Evolutionary conservation across 2,888 invertebrate genomes (phyloP).

Genomic region (Drosophila gaucha): DNA sequence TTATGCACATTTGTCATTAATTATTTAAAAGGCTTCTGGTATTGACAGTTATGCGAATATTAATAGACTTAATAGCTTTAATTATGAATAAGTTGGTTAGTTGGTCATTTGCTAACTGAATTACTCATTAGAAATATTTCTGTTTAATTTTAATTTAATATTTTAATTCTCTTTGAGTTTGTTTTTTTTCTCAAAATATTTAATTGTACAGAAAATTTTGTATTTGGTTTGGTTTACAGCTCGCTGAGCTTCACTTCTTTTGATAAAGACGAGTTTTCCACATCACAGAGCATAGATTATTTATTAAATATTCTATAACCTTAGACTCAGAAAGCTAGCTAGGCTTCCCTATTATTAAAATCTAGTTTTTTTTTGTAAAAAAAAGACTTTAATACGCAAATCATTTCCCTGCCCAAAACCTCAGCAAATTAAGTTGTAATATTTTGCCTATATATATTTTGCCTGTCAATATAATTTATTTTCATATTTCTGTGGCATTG

Average conservation of each 20-base stretch:
- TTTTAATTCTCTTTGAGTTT: no score
- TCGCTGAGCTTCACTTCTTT: background rate
- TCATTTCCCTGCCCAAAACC: background rate
- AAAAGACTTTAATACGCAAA: no score
- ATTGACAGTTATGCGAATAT: no score
- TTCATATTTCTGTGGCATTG: conserved; percentile 11
- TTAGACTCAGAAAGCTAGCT: no score
- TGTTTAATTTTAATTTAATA: no score
- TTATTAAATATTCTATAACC: background rate
- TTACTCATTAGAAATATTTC: background rate
- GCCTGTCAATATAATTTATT: conserved; percentile 32
- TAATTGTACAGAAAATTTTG: no score
- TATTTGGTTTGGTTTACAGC: background rate
- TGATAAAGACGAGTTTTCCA: background rate
- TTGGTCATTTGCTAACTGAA: background rate
- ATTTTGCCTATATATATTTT: background rate
- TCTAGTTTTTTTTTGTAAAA: no score
- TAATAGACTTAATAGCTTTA: conserved; percentile 3
- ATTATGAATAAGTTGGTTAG: background rate
- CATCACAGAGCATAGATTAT: background rate
- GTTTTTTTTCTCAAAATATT: no score
- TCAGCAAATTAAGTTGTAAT: conserved; percentile 2
- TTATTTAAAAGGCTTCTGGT: conserved; percentile 6
- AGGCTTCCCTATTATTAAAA: no score
- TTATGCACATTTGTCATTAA: conserved; percentile 6